Evolutionary conservation across 2,797 vertebrate species (phyloP).

Genomic region (Sparidentex hasta): DNA sequence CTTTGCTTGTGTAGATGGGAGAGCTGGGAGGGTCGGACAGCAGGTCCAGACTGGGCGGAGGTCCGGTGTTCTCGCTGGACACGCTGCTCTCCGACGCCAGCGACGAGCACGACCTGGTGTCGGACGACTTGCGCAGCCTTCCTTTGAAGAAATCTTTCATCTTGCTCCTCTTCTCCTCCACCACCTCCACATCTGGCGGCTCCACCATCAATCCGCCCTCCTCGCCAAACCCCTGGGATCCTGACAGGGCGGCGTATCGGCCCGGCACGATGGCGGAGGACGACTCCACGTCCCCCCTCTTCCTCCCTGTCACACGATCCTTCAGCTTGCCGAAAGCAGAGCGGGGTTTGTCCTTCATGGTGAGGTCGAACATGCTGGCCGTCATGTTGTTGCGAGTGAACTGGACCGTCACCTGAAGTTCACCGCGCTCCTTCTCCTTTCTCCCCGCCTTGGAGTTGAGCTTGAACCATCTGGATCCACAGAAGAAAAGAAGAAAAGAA

Average conservation of each 20-base stretch:
- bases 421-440: slow-evolving; percentile 96
- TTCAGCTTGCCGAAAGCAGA: slow-evolving; percentile 95
- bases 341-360: slow-evolving; percentile 93
- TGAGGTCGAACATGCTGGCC: slow-evolving; percentile 99
- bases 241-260: slow-evolving; percentile 88
- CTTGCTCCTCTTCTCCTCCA: slow-evolving; percentile 90
- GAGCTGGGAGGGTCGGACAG: slow-evolving; percentile 86
- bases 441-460: slow-evolving; percentile 93
- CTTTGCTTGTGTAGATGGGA: slow-evolving; percentile 89
- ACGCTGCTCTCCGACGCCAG: slow-evolving; percentile 94
- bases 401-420: slow-evolving; percentile 93
- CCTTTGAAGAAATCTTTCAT: slow-evolving; percentile 93
- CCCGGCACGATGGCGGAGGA: slow-evolving; percentile 96
- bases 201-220: slow-evolving; percentile 71
- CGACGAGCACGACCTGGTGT: slow-evolving; percentile 93
- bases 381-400: slow-evolving; percentile 96
- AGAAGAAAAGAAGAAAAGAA: slow-evolving; percentile 24
- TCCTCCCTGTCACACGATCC: slow-evolving; percentile 95
- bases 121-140: slow-evolving; percentile 90
- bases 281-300: slow-evolving; percentile 92
- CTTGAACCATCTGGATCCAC: slow-evolving; percentile 91
- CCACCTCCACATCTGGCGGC: slow-evolving; percentile 74
- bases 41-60: slow-evolving; percentile 83
- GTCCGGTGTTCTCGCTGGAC: slow-evolving; percentile 87
- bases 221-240: slow-evolving; percentile 73